phyloP scores from a whole-genome alignment of 2,113 vertebrate species.

The human (Homo sapiens) region GRCh38 chr2:119232501-119233000 shows the following conservation, averaged over 20 bases:
- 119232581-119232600: background rate
- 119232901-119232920: background rate
- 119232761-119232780: background rate
- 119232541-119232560: background rate
- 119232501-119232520: background rate
- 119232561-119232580: background rate
- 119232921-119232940: background rate
- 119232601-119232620: background rate
- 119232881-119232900: background rate
- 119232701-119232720: background rate
- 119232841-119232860: background rate
- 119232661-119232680: background rate
- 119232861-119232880: background rate
- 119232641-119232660: background rate
- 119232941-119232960: background rate
- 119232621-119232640: background rate
- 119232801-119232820: background rate
- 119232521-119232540: accelerated
- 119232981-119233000: background rate
- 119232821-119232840: background rate
- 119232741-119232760: background rate
- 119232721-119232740: background rate
- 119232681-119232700: background rate
- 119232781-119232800: too few relatives aligned
- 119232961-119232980: background rate